These are phyloP conservation scores for Caretta caretta DNA, from an alignment of 2,113 vertebrate species.

Conservation along the genomic window DNA sequence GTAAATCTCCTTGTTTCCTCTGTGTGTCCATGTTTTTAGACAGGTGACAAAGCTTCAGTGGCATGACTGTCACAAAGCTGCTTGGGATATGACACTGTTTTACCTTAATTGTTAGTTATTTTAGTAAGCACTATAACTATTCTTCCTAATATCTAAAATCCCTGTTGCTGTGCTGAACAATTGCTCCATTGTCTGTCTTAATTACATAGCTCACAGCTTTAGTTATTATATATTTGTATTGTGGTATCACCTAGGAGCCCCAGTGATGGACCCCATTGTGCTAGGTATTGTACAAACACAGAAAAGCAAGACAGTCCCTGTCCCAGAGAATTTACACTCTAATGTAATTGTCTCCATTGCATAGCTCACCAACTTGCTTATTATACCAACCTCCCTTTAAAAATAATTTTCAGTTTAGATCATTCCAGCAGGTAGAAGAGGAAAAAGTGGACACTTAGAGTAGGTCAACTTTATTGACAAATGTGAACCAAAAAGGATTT, in stretches of 20 bases:
- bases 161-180: background rate
- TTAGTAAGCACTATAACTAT: background rate
- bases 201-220: background rate
- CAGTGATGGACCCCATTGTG: background rate
- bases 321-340: background rate
- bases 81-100: background rate
- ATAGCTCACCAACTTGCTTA: background rate
- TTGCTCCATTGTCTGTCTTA: background rate
- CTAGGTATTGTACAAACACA: background rate
- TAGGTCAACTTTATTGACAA: background rate
- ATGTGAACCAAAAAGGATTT: slow-evolving; percentile 1
- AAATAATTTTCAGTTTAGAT: background rate
- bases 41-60: background rate
- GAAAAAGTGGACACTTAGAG: background rate
- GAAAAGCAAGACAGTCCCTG: background rate
- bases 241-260: background rate
- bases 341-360: background rate
- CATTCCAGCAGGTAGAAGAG: background rate
- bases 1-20: background rate
- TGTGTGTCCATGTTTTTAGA: background rate
- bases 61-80: background rate
- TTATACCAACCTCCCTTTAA: background rate
- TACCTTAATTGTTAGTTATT: background rate
- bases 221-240: background rate
- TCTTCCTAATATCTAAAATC: background rate